A percentile compares a stretch with the other conserved stretches of the same genome.
phyloP scores from a whole-genome alignment of 1,140 invertebrate genomes.

The Drosophila melanica region DNA sequence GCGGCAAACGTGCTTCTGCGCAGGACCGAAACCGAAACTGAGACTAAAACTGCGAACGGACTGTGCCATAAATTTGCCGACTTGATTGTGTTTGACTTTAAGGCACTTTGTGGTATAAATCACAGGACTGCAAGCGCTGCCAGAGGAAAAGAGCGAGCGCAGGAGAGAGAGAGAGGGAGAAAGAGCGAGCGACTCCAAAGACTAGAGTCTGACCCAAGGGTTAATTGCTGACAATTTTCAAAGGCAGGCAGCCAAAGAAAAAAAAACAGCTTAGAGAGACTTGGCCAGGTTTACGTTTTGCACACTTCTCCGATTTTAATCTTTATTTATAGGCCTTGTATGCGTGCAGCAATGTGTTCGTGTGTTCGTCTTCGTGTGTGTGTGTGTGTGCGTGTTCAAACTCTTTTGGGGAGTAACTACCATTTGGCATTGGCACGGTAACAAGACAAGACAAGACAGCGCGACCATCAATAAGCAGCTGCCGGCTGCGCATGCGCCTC shows the following conservation, averaged over 20 bases:
- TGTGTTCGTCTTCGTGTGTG: not conserved
- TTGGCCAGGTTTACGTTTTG: constrained; percentile 36
- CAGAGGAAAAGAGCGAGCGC: not conserved
- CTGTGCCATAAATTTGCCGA: constrained; percentile 52
- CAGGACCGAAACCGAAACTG: constrained; percentile 7
- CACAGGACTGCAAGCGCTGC: constrained; percentile 48
- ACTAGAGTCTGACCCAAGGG: constrained; percentile 61
- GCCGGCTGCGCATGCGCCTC: constrained; percentile 38
- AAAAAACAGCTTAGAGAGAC: constrained; percentile 47
- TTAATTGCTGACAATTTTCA: constrained; percentile 80
- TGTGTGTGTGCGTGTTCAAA: constrained; percentile 45
- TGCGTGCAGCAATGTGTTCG: constrained; percentile 27
- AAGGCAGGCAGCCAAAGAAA: constrained; percentile 27
- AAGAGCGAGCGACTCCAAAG: constrained; percentile 19
- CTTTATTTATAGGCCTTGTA: constrained; percentile 73
- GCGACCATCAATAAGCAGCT: constrained; percentile 74
- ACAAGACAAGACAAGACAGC: constrained; percentile 72
- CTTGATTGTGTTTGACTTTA: constrained; percentile 74
- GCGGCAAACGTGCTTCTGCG: constrained; percentile 14
- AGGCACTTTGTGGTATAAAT: constrained; percentile 72
- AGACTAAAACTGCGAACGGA: constrained; percentile 14
- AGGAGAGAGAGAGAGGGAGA: not conserved
- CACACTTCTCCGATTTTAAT: constrained; percentile 70
- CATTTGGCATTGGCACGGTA: constrained; percentile 65
- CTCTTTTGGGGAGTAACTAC: constrained; percentile 59